These are phyloP conservation scores for Leptocoma aspasia DNA, from an alignment of 2,113 vertebrate genomes.

Conservation along the genomic window DNA sequence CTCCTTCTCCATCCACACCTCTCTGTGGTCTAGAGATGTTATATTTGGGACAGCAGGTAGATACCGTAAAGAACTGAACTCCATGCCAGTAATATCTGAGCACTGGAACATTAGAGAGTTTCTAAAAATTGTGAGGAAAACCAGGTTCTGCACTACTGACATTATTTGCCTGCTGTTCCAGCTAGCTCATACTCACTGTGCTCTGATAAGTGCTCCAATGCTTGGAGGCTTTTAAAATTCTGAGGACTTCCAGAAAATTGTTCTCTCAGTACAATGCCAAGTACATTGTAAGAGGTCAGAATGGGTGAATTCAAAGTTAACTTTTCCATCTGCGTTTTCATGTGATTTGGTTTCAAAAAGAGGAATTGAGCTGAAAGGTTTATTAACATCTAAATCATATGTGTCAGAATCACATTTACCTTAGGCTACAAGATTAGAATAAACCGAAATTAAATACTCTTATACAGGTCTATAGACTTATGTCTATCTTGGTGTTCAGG, in stretches of 20 bases:
- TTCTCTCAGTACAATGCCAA: not conserved
- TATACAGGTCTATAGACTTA: not conserved
- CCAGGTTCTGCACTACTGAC: not conserved
- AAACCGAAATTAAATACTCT: not conserved
- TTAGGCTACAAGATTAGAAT: not conserved
- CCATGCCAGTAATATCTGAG: not conserved
- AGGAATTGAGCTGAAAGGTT: not conserved
- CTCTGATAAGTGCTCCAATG: not conserved
- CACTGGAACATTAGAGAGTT: not conserved
- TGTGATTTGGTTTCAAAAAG: not conserved
- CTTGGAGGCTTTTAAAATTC: not conserved
- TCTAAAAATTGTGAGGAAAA: not conserved
- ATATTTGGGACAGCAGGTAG: not conserved
- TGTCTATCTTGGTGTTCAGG: not conserved
- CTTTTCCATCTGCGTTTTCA: not conserved
- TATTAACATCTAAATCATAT: not conserved
- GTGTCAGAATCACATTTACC: not conserved
- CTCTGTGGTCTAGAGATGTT: not conserved
- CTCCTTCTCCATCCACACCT: not conserved
- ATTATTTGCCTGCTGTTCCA: not conserved
- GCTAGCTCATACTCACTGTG: not conserved
- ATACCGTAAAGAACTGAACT: not conserved
- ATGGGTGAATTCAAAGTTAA: not conserved
- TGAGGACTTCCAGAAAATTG: not conserved
- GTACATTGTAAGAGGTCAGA: not conserved